These are phyloP conservation scores for Mactra quadrangularis DNA, from an alignment of 1,140 invertebrate species.

Conservation along the genomic window DNA sequence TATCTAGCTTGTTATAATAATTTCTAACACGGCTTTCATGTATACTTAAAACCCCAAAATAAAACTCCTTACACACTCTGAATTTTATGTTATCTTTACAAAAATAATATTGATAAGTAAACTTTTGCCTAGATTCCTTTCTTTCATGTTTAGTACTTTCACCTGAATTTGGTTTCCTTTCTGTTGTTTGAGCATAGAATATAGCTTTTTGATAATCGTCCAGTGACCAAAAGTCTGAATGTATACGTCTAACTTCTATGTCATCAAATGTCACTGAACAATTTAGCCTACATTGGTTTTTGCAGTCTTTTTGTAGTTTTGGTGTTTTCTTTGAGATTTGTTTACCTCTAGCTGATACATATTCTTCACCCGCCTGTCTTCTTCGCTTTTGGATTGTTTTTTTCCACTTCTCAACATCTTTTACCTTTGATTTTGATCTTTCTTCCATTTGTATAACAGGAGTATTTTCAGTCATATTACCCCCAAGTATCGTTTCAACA, in stretches of 20 bases:
- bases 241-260: neutral
- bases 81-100: neutral
- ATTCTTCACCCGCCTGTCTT: neutral
- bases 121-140: neutral
- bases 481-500: no score
- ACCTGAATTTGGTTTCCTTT: neutral
- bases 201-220: neutral
- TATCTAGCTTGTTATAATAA: neutral
- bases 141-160: neutral
- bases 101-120: neutral
- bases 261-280: neutral
- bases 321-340: neutral
- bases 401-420: neutral
- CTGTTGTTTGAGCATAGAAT: neutral
- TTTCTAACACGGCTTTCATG: neutral
- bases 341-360: neutral
- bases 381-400: slow-evolving; percentile 9
- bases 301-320: neutral
- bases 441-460: no score
- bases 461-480: no score
- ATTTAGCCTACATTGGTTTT: neutral
- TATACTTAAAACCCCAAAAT: neutral
- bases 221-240: neutral
- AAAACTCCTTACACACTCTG: slow-evolving; percentile 7
- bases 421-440: neutral